A percentile compares a stretch with the other conserved stretches of the same genome.
These are phyloP conservation scores for Clarias gariepinus DNA, from an alignment of 2,113 vertebrate genomes.

Conservation along the genomic window DNA sequence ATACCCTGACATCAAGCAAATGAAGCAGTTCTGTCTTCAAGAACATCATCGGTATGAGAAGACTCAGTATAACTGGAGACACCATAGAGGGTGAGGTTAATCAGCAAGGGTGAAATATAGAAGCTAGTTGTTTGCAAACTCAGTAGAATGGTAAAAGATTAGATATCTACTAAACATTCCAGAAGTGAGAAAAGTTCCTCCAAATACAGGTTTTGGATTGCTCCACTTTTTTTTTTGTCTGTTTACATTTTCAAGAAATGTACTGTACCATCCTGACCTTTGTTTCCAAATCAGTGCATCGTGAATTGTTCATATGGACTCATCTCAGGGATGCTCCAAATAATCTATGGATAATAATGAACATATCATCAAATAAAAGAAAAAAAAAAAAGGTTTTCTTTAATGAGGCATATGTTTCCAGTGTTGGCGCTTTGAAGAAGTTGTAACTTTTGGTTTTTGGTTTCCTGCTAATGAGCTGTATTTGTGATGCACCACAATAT, in stretches of 20 bases:
- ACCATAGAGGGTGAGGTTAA: neutral
- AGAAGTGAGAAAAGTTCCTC: slow-evolving; percentile 1
- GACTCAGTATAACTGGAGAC: neutral
- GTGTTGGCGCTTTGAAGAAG: neutral
- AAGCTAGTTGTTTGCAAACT: neutral
- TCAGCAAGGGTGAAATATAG: neutral
- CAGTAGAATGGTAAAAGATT: neutral
- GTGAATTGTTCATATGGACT: neutral
- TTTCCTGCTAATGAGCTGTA: neutral
- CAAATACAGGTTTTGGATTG: neutral
- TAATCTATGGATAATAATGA: no score
- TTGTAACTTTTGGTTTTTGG: neutral
- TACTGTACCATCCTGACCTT: neutral
- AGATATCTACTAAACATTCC: no score
- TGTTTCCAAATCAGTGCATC: neutral
- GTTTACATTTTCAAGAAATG: no score
- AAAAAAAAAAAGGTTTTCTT: no score
- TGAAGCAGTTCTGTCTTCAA: neutral
- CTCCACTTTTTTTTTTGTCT: neutral
- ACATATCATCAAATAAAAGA: no score
- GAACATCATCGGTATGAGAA: neutral
- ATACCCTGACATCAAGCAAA: neutral
- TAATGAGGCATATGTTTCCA: neutral
- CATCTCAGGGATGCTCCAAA: neutral
- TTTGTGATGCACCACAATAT: neutral